A percentile compares a stretch with the other conserved stretches of the same genome.
phyloP scores from a whole-genome alignment of 2,113 vertebrate genomes.

The Vanacampus margaritifer region DNA sequence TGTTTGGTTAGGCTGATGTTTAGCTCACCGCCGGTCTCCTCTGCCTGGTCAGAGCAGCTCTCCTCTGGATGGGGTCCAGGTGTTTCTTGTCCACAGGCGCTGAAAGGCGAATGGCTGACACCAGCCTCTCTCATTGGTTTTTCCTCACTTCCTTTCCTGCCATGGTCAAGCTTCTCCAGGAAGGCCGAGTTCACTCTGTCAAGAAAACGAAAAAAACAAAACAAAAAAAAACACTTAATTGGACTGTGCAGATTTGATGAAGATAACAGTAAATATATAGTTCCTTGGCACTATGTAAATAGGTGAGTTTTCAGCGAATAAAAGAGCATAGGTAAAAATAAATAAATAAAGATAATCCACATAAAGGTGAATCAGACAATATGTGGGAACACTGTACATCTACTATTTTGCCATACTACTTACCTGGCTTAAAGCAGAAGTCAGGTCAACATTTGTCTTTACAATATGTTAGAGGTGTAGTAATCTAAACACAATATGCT shows the following conservation, averaged over 20 bases:
- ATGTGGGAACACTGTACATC: too few relatives aligned
- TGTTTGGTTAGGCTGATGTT: too few relatives aligned
- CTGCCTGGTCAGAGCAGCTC: constrained; percentile 14
- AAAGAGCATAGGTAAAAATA: too few relatives aligned
- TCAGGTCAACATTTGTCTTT: background rate
- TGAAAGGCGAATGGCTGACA: background rate
- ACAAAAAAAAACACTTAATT: background rate
- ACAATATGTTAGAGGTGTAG: background rate
- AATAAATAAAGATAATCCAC: too few relatives aligned
- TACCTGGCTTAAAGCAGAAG: too few relatives aligned
- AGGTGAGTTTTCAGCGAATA: too few relatives aligned
- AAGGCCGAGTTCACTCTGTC: constrained; percentile 83
- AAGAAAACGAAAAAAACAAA: constrained; percentile 9
- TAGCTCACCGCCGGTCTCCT: constrained; percentile 50
- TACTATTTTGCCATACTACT: too few relatives aligned
- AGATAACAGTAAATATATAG: background rate
- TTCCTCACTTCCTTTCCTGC: constrained; percentile 21
- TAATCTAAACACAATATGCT: too few relatives aligned
- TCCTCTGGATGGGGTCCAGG: constrained; percentile 19
- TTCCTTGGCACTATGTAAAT: background rate
- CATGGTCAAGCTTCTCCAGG: constrained; percentile 74
- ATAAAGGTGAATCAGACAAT: too few relatives aligned
- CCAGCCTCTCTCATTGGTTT: constrained; percentile 1
- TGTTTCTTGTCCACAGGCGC: background rate
- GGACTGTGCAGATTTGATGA: constrained; percentile 1